These are phyloP conservation scores for Drosophila jambulina DNA, from an alignment of 1,140 invertebrate genomes.

Conservation along the genomic window DNA sequence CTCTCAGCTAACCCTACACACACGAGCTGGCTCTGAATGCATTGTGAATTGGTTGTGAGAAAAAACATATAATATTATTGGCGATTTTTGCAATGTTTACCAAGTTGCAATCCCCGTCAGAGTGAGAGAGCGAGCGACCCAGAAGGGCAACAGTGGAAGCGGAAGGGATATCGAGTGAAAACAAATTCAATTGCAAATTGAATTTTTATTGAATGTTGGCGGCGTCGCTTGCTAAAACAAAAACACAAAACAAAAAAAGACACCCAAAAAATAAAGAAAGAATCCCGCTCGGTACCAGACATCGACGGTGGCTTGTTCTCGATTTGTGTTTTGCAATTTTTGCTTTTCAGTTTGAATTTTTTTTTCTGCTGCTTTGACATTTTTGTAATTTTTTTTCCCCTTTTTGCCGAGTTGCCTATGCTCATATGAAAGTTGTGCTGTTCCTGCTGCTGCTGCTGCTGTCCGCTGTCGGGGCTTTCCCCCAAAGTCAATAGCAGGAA, in stretches of 20 bases:
- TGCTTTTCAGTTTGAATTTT: slow-evolving; percentile 32
- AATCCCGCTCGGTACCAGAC: slow-evolving; percentile 20
- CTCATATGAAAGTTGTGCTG: slow-evolving; percentile 48
- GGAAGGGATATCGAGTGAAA: slow-evolving; percentile 53
- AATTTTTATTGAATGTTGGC: slow-evolving; percentile 81
- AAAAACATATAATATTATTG: slow-evolving; percentile 57
- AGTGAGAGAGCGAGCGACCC: not conserved
- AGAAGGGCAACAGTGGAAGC: not conserved
- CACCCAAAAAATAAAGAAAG: slow-evolving; percentile 27
- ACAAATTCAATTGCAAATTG: slow-evolving; percentile 80
- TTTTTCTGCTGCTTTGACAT: slow-evolving; percentile 53
- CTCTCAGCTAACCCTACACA: not conserved
- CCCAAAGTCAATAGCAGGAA: slow-evolving; percentile 62
- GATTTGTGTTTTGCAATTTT: slow-evolving; percentile 48
- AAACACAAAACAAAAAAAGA: slow-evolving; percentile 16
- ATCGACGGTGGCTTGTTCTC: slow-evolving; percentile 34
- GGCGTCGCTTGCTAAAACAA: slow-evolving; percentile 50
- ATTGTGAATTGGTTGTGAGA: slow-evolving; percentile 12
- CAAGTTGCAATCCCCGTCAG: slow-evolving; percentile 55
- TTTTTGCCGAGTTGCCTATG: slow-evolving; percentile 38
- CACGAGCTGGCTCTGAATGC: slow-evolving; percentile 6
- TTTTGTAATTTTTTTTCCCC: slow-evolving; percentile 41
- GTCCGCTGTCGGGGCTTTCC: slow-evolving; percentile 38
- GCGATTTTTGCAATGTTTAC: slow-evolving; percentile 74
- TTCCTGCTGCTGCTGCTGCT: slow-evolving; percentile 16